phyloP scores from a whole-genome alignment of 2,888 invertebrate genomes.

The Orgyia antiqua region DNA sequence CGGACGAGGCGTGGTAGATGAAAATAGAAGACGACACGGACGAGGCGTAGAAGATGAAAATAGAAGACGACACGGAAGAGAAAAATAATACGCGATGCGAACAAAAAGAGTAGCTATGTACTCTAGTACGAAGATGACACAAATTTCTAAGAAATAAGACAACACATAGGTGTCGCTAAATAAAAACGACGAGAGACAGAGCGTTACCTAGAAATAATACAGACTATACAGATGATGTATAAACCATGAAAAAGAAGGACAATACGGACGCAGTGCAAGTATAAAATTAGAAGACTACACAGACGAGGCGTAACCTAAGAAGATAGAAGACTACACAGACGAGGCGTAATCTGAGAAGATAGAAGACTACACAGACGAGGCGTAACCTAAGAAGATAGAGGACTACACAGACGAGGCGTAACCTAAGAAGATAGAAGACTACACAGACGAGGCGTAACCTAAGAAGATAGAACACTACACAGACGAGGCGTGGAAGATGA shows the following conservation, averaged over 20 bases:
- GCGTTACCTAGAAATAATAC: not conserved
- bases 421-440: slow-evolving; percentile 6
- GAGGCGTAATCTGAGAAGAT: not conserved
- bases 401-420: slow-evolving; percentile 6
- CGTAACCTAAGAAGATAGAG: slow-evolving; percentile 3
- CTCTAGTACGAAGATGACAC: not conserved
- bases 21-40: slow-evolving; percentile 2
- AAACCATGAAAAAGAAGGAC: not conserved
- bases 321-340: not conserved
- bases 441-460: slow-evolving; percentile 1
- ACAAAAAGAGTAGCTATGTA: not conserved
- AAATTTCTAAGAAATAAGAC: not conserved
- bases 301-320: not conserved
- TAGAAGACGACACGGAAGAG: not conserved
- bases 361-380: slow-evolving; percentile 4
- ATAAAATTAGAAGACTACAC: not conserved
- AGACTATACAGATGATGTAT: not conserved
- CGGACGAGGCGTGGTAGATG: slow-evolving; percentile 1
- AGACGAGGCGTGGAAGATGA: slow-evolving; percentile 11
- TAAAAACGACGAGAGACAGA: not conserved
- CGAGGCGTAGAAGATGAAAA: not conserved
- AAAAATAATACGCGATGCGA: slow-evolving; percentile 1
- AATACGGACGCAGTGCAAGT: not conserved
- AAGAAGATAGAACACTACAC: slow-evolving; percentile 8
- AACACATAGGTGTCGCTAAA: no score